Base-by-base conservation (phyloP, 2,888 invertebrate genomes). In the Drosophila melanocephala region DNA sequence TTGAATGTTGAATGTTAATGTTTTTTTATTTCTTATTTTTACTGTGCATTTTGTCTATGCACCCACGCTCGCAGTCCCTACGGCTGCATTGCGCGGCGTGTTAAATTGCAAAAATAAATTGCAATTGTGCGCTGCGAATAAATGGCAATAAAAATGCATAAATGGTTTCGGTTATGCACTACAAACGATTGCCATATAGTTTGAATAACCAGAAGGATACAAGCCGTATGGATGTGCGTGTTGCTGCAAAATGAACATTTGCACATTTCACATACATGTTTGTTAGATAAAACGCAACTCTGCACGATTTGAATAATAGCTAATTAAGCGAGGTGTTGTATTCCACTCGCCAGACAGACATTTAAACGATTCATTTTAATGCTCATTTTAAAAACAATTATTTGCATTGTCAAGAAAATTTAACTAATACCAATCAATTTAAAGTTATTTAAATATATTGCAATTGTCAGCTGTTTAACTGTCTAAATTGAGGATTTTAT, bases 91-190 rank as follows among this genome's bases (percentile, higher is more conserved):
- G 77, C 63, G 65, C 84, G 63, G 80, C 81, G 91, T 87, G 87
- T 87, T 90, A 90, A 87, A 87, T 87, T 89, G 87, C 90, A 87
- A 87, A 86, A 84, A 89, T 89, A 87, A 91, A 91, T 89, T 86
- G 89, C 73, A 80, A 86, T 90, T 88, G 85, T 72, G 78, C 83
- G 74, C 77, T 68, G 69, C 66, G 79, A 84, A 84, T 85, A 89
- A 87, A 89, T 89, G 79, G 88, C 91, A 91, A 89, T 89, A 85
- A 89, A 87, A 88, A 87, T 89, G 79, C 72, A 88, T 78, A 73
- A 89, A 89, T 91, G 91, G 80, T 87, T 81, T 84, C 77, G 85
- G 87, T 81, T 78, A 87, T 79, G 87, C 81, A 62, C 73, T 72
- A 74, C 73, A 76, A 84, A 55, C 79, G 82, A 70, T 80, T 77